phyloP scores from a whole-genome alignment of 2,888 invertebrate genomes.

The Agonopterix arenella region DNA sequence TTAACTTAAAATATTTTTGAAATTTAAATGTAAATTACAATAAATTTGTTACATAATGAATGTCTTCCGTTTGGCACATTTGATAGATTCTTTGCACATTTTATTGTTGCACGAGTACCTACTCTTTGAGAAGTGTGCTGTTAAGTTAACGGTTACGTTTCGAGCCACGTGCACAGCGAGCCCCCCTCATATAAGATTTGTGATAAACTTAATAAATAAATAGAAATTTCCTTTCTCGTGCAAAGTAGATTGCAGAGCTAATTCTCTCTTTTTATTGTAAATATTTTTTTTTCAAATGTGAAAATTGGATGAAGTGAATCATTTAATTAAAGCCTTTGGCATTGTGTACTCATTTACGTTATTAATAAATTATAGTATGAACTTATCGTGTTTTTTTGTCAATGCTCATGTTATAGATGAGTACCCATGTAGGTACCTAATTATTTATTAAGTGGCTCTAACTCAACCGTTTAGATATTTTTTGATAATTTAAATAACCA shows the following conservation, averaged over 20 bases:
- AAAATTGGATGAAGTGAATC: constrained; percentile 73
- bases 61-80: constrained; percentile 77
- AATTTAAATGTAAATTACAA: constrained; percentile 79
- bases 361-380: constrained; percentile 77
- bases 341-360: constrained; percentile 78
- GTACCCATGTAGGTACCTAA: too few relatives aligned
- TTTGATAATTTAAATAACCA: too few relatives aligned
- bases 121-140: constrained; percentile 29
- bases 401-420: too few relatives aligned
- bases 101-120: constrained; percentile 55
- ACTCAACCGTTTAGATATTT: too few relatives aligned
- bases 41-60: constrained; percentile 92
- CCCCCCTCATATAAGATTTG: constrained; percentile 60
- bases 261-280: constrained; percentile 69
- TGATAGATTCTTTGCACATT: constrained; percentile 67
- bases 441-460: too few relatives aligned
- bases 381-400: constrained; percentile 12
- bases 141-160: constrained; percentile 22
- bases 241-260: constrained; percentile 62
- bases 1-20: constrained; percentile 60
- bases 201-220: constrained; percentile 56
- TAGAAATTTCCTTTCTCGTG: constrained; percentile 48
- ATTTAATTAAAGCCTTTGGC: constrained; percentile 75
- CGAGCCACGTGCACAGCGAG: constrained; percentile 70
- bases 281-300: constrained; percentile 66